Base-by-base conservation (phyloP, 2,888 invertebrate genomes). In the Parnassius mnemosyne region DNA sequence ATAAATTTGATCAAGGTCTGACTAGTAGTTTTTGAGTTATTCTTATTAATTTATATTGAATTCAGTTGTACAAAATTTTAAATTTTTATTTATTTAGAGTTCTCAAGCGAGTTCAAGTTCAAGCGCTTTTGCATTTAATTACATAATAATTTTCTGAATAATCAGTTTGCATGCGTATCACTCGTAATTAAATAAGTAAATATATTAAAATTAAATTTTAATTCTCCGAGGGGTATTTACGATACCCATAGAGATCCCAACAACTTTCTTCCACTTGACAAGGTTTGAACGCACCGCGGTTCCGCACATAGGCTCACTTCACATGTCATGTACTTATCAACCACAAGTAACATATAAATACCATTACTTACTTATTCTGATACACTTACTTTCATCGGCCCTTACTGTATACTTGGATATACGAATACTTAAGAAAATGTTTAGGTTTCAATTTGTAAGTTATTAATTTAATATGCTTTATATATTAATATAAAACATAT, bases 321-420 rank as follows among this genome's bases (percentile, higher is more conserved):
- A 46, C 41, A 55, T 63, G 41, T 66, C 63, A 60, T 52, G 54
- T 61, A 56, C 59, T 59, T 56, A 49, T 61, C 57, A 47, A 57
- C 66, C 66, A 57, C 66, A 67, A 61, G 68, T 70, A 66, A 68
- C 71, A 71, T 76, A 85, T 85, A 85, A 81, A 84, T 85, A 80
- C 77, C 69, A 70, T 76, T 69, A 70, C 77, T 77, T 78, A 77
- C 76, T 69, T 71, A 12, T 61, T 57, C 57, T 52, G 49, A 59
- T 67, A 61, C 85, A 89, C 86, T 88, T 83, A 84, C 84, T 71
- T 76, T 75, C 72, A 54, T 65, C 71, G 69, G 66, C 70, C 68
- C 66, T 64, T 66, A 66, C 64, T 69, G 70, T 74, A 65, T 42
- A 55, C 54, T 57, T 50, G 70, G 65, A 65, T 25, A 59, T 53